Conservation (phyloP, 2,888 invertebrate genomes). For the Habroteleia sp. region DNA sequence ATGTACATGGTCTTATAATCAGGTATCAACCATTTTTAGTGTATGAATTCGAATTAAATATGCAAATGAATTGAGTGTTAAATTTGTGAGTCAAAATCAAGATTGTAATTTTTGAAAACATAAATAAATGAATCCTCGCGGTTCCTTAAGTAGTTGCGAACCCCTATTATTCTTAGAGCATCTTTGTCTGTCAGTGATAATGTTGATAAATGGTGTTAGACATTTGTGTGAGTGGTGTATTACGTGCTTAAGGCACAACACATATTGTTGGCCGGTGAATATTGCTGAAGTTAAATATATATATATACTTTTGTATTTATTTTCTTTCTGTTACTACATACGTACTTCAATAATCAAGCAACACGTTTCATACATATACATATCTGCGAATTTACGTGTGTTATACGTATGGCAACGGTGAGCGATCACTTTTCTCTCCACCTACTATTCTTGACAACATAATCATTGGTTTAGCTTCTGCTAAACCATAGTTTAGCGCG, state of each 20-base stretch:
- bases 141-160: constrained; percentile 65
- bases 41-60: no score
- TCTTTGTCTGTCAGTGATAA: constrained; percentile 75
- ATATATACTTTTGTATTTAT: constrained; percentile 60
- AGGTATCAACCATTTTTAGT: no score
- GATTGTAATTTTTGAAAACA: background rate
- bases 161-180: constrained; percentile 68
- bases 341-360: constrained; percentile 61
- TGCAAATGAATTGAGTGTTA: no score
- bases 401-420: constrained; percentile 72
- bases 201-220: constrained; percentile 77
- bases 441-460: constrained; percentile 79
- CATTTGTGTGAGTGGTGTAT: constrained; percentile 58
- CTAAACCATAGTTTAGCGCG: constrained; percentile 79
- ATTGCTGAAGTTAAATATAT: constrained; percentile 58
- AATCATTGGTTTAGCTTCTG: constrained; percentile 80
- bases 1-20: no score
- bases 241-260: constrained; percentile 56
- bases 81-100: no score
- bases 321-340: constrained; percentile 56
- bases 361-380: constrained; percentile 57
- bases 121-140: constrained; percentile 17
- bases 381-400: constrained; percentile 57
- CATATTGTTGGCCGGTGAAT: constrained; percentile 56
- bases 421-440: constrained; percentile 79